phyloP scores from a whole-genome alignment of 64 coral and sea anemone genomes.

The Pocillopora verrucosa region DNA sequence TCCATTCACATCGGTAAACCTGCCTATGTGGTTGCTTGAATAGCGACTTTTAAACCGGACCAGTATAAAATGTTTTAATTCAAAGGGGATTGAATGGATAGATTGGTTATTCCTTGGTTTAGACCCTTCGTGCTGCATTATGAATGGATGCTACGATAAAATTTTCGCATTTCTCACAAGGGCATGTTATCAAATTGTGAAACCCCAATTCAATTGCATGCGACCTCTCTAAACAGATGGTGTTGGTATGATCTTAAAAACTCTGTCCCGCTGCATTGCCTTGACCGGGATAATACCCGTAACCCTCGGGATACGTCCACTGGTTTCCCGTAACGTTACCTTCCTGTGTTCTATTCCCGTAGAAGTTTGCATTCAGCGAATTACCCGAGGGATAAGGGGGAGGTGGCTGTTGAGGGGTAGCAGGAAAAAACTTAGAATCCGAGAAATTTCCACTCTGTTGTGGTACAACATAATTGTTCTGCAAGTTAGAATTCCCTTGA shows the following conservation, averaged over 20 bases:
- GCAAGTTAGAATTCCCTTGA: conserved; percentile 29
- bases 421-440: conserved; percentile 24
- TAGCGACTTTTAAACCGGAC: too few relatives aligned
- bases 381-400: conserved; percentile 35
- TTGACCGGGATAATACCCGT: conserved; percentile 43
- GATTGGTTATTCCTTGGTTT: too few relatives aligned
- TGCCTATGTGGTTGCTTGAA: too few relatives aligned
- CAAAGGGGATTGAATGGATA: too few relatives aligned
- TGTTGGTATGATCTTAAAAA: background rate
- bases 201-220: background rate
- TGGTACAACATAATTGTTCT: conserved; percentile 31
- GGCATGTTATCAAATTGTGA: background rate
- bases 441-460: conserved; percentile 51
- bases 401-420: conserved; percentile 20
- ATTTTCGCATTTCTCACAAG: background rate
- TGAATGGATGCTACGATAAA: background rate
- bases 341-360: background rate
- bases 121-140: too few relatives aligned
- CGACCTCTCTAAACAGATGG: background rate
- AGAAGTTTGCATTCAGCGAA: conserved; percentile 32
- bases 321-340: conserved; percentile 34
- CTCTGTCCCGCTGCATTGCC: conserved; percentile 28
- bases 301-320: conserved; percentile 57
- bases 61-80: too few relatives aligned
- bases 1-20: too few relatives aligned